phyloP scores from a whole-genome alignment of 1,140 invertebrate genomes.

The Pseudomyrmex gracilis region DNA sequence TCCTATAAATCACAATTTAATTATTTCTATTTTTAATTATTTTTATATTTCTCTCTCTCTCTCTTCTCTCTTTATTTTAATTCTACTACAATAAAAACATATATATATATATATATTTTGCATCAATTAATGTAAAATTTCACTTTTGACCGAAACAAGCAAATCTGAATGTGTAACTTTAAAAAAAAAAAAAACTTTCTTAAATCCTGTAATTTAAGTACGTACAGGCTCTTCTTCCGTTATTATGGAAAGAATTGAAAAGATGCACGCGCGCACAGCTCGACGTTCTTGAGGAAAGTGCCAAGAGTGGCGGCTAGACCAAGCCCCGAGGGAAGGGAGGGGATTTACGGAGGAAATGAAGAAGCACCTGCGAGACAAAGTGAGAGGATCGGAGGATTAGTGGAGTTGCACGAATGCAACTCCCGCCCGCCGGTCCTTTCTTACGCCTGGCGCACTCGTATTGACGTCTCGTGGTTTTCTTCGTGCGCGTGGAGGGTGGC shows the following conservation, averaged over 20 bases:
- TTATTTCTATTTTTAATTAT: too few species aligned
- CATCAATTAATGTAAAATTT: neutral
- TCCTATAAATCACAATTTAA: neutral
- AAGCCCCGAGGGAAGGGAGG: neutral
- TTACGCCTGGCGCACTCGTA: slow-evolving; percentile 53
- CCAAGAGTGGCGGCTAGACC: neutral
- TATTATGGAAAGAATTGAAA: neutral
- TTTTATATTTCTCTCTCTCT: neutral
- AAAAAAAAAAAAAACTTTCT: too few species aligned
- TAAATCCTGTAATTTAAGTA: too few species aligned
- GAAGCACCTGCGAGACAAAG: slow-evolving; percentile 27
- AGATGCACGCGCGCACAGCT: slow-evolving; percentile 2
- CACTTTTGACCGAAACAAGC: neutral
- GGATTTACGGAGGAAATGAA: neutral
- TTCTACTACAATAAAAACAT: neutral
- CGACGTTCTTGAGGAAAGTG: slow-evolving; percentile 34
- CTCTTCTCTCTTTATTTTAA: neutral
- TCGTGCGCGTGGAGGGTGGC: slow-evolving; percentile 55
- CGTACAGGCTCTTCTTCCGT: too few species aligned
- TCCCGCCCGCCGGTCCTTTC: slow-evolving; percentile 13
- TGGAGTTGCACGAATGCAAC: slow-evolving; percentile 7
- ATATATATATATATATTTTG: neutral
- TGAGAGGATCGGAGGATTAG: slow-evolving; percentile 37
- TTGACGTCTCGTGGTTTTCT: slow-evolving; percentile 72
- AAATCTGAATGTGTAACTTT: neutral